These are phyloP conservation scores for Drosophila parabipectinata DNA, from an alignment of 1,140 invertebrate genomes.

Conservation along the genomic window DNA sequence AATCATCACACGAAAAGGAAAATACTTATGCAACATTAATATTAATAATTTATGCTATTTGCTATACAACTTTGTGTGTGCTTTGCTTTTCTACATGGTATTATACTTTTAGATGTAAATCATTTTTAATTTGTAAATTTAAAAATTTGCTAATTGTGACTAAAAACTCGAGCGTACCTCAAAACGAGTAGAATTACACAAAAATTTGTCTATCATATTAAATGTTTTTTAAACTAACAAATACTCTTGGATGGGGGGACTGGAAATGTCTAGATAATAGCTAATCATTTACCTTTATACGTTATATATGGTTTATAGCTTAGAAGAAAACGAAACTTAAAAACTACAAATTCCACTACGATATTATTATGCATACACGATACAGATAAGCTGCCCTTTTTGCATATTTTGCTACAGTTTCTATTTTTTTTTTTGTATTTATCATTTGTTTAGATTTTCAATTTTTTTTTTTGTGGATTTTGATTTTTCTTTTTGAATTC, in stretches of 20 bases:
- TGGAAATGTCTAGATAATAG: slow-evolving; percentile 19
- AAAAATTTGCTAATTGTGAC: slow-evolving; percentile 81
- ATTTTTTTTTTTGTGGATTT: slow-evolving; percentile 16
- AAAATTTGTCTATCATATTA: slow-evolving; percentile 36
- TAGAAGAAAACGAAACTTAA: slow-evolving; percentile 63
- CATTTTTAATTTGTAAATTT: slow-evolving; percentile 21
- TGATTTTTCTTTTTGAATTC: slow-evolving; percentile 19
- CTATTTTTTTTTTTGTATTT: slow-evolving; percentile 29
- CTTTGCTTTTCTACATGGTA: slow-evolving; percentile 44
- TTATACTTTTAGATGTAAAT: slow-evolving; percentile 22
- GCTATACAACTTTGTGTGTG: slow-evolving; percentile 69
- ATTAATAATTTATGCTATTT: slow-evolving; percentile 79
- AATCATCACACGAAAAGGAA: slow-evolving; percentile 47
- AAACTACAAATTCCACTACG: slow-evolving; percentile 72
- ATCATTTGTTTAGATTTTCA: slow-evolving; percentile 33
- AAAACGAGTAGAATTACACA: slow-evolving; percentile 29
- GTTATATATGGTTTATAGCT: slow-evolving; percentile 56
- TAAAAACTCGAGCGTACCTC: slow-evolving; percentile 52
- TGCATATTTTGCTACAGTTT: slow-evolving; percentile 74
- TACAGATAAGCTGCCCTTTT: slow-evolving; percentile 49
- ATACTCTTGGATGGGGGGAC: slow-evolving; percentile 39
- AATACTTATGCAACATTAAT: slow-evolving; percentile 44
- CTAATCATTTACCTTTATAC: slow-evolving; percentile 31
- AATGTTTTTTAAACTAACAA: slow-evolving; percentile 51
- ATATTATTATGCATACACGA: slow-evolving; percentile 63